Evolutionary conservation across 1,140 invertebrate species (phyloP).

Genomic region (Drosophila parvula): DNA sequence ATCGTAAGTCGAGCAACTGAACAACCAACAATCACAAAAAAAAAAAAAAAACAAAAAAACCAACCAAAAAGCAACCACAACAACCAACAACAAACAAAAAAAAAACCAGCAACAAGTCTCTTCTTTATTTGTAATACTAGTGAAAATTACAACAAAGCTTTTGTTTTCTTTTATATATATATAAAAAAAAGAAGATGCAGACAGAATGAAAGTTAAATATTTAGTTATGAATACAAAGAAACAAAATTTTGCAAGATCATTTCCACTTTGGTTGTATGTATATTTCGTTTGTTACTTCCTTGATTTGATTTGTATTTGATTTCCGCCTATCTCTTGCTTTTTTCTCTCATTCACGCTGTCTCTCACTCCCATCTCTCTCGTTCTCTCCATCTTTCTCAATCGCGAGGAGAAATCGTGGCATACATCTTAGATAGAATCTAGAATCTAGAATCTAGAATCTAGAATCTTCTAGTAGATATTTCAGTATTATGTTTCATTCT

Average conservation of each 20-base stretch:
- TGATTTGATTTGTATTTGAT: slow-evolving; percentile 19
- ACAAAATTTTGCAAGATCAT: slow-evolving; percentile 48
- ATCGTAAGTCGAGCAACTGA: slow-evolving; percentile 88
- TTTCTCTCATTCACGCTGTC: slow-evolving; percentile 56
- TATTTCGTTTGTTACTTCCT: slow-evolving; percentile 28
- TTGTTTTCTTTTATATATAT: slow-evolving; percentile 49
- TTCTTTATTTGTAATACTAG: slow-evolving; percentile 46
- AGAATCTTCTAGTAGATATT: too few relatives aligned
- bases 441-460: too few relatives aligned
- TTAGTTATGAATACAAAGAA: slow-evolving; percentile 42
- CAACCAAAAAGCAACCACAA: slow-evolving; percentile 56
- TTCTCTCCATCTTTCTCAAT: slow-evolving; percentile 19
- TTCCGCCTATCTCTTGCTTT: slow-evolving; percentile 51
- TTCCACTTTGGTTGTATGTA: slow-evolving; percentile 43
- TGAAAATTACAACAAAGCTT: slow-evolving; percentile 38
- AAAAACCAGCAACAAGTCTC: slow-evolving; percentile 27
- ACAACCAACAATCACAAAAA: slow-evolving; percentile 61
- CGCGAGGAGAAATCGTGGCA: slow-evolving; percentile 10
- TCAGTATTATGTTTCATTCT: not conserved
- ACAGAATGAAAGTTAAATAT: slow-evolving; percentile 54
- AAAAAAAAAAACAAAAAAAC: slow-evolving; percentile 28
- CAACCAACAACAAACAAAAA: slow-evolving; percentile 49
- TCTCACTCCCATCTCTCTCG: slow-evolving; percentile 23
- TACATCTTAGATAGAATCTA: not conserved
- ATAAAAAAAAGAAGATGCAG: slow-evolving; percentile 12